phyloP scores from a whole-genome alignment of 1,140 invertebrate species.

The Pseudomyrmex concolor region DNA sequence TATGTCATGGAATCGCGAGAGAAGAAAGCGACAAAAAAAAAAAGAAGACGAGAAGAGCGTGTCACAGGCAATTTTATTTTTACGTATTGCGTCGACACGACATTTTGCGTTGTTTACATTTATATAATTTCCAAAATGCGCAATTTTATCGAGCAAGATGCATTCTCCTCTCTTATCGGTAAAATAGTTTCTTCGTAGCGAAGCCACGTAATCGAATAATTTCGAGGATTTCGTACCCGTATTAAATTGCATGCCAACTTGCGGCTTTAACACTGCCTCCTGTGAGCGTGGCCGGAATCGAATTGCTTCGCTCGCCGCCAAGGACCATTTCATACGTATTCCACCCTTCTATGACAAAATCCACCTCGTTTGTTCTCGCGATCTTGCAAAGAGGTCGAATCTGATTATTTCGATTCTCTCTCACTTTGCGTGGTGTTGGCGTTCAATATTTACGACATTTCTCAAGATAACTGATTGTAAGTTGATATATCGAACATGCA shows the following conservation, averaged over 20 bases:
- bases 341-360: constrained; percentile 45
- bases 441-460: background rate
- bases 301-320: constrained; percentile 28
- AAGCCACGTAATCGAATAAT: constrained; percentile 48
- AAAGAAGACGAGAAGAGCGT: background rate
- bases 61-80: constrained; percentile 44
- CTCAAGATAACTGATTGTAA: background rate
- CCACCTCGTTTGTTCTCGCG: constrained; percentile 42
- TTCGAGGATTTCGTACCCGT: constrained; percentile 49
- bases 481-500: too few species aligned
- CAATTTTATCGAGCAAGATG: constrained; percentile 7
- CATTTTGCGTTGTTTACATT: constrained; percentile 27
- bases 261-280: constrained; percentile 40
- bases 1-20: constrained; percentile 11
- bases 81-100: constrained; percentile 7
- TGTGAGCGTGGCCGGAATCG: constrained; percentile 16
- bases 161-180: constrained; percentile 20
- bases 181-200: constrained; percentile 35
- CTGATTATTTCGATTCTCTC: constrained; percentile 51
- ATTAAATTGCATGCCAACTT: constrained; percentile 49
- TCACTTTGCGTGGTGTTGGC: constrained; percentile 5
- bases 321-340: constrained; percentile 27
- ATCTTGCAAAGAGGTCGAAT: constrained; percentile 24
- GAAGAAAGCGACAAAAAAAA: background rate
- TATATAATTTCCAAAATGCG: constrained; percentile 5